Base-by-base conservation (phyloP, 2,797 vertebrate genomes). In the Siniperca scherzeri region DNA sequence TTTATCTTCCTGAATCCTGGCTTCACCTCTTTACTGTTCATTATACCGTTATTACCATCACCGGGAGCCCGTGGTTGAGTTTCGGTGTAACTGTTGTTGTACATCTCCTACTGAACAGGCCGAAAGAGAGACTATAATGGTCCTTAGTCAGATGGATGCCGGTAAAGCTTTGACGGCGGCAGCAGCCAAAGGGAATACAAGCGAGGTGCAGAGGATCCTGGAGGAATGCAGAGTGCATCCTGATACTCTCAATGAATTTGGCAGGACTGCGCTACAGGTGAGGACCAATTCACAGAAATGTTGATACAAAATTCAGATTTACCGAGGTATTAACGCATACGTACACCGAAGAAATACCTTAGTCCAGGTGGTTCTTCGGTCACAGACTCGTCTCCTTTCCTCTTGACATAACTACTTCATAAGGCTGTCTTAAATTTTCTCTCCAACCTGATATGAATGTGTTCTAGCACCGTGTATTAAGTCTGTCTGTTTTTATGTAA, bases 261-360 rank as follows among this genome's bases (percentile, higher is more conserved):
- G 96, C 70, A 96, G 94, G 89, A 97, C 97, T 0, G 97, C 97
- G 9, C 90, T 98, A 55, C 98, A 98, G 97, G 98, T 98, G 87
- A 88, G 80, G 33, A 59, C 53, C n/a, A 1, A 0, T 25, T 27
- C 3, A 17, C 21, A n/a, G 0, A 33, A 7, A 66, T 17, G 8
- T 9, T 40, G 3, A 64, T 1, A 8, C 22, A 52, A 3, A 2
- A 25, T 36, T 25, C 4, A n/a, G 1, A 53, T 46, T 21, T 3
- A 10, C 8, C 25, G 3, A 2, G 3, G 1, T 9, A 7, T 50
- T 48, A 38, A 40, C 9, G 13, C 2, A 30, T 11, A 8, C 5
- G 30, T 30, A 36, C 5, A 44, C 2, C 21, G 22, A 38, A 21
- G 10, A 30, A 25, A 11, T 44, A 25, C 8, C 22, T 25, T 5